These are phyloP conservation scores for Saturnia japonica DNA, from an alignment of 2,888 invertebrate species.

Conservation along the genomic window DNA sequence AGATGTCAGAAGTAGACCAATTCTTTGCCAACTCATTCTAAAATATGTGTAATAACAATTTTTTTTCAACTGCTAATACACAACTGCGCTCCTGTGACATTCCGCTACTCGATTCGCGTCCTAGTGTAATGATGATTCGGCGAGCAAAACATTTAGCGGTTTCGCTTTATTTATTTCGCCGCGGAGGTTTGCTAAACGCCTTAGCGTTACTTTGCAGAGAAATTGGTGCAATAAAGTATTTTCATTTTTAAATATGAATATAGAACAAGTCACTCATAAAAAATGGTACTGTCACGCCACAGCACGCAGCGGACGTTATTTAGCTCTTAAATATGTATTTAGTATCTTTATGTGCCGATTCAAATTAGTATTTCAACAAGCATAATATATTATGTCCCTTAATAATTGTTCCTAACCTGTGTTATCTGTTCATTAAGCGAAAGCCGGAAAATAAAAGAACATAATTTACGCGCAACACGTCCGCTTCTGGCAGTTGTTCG, in stretches of 20 bases:
- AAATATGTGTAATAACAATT: too few species aligned
- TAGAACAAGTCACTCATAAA: background rate
- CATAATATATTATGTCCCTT: background rate
- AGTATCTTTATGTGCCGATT: background rate
- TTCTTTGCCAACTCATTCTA: too few species aligned
- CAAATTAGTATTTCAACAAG: background rate
- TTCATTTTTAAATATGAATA: background rate
- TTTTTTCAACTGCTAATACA: too few species aligned
- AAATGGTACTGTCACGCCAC: background rate
- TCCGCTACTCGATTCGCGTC: too few species aligned
- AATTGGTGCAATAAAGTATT: background rate
- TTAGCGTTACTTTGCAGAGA: background rate
- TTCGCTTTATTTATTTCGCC: too few species aligned
- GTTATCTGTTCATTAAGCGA: slow-evolving; percentile 11
- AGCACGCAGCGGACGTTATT: background rate
- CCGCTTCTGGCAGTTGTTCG: slow-evolving; percentile 24
- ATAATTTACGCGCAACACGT: slow-evolving; percentile 26
- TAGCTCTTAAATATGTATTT: background rate
- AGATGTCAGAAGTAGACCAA: too few species aligned
- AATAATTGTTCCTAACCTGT: background rate
- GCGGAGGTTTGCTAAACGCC: too few species aligned
- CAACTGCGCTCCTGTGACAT: too few species aligned
- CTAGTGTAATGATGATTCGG: too few species aligned
- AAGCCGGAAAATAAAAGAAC: slow-evolving; percentile 20
- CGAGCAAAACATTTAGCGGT: too few species aligned